A percentile compares a stretch with the other conserved stretches of the same genome.
Evolutionary conservation across 2,797 vertebrate species (phyloP).

Genomic region (Squalus acanthias): DNA sequence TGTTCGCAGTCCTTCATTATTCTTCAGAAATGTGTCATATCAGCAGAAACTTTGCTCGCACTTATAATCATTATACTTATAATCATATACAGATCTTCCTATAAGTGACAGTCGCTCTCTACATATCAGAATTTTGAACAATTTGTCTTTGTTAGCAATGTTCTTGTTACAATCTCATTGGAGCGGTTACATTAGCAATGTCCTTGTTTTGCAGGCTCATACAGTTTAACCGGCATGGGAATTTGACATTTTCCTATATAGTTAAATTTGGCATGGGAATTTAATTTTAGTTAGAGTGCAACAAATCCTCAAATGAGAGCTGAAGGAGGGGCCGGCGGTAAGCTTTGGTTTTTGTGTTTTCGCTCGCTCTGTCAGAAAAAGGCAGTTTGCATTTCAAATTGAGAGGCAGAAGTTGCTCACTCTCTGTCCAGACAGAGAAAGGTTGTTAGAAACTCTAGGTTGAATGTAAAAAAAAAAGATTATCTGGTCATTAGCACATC

Average conservation of each 20-base stretch:
- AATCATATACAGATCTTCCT: neutral
- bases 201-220: neutral
- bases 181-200: neutral
- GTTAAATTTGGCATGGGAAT: neutral
- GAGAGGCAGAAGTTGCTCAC: neutral
- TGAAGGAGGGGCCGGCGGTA: neutral
- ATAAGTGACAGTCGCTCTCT: neutral
- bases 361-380: neutral
- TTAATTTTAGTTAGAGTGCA: neutral
- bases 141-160: neutral
- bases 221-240: neutral
- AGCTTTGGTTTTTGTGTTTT: neutral
- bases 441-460: neutral
- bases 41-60: neutral
- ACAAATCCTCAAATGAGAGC: neutral
- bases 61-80: neutral
- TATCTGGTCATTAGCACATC: too few species aligned
- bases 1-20: neutral
- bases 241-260: neutral
- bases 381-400: neutral
- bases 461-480: too few species aligned
- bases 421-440: neutral
- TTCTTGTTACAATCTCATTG: neutral
- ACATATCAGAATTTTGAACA: neutral
- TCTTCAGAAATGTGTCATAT: neutral